phyloP scores from a whole-genome alignment of 1,140 invertebrate genomes.

The Orius insidiosus region DNA sequence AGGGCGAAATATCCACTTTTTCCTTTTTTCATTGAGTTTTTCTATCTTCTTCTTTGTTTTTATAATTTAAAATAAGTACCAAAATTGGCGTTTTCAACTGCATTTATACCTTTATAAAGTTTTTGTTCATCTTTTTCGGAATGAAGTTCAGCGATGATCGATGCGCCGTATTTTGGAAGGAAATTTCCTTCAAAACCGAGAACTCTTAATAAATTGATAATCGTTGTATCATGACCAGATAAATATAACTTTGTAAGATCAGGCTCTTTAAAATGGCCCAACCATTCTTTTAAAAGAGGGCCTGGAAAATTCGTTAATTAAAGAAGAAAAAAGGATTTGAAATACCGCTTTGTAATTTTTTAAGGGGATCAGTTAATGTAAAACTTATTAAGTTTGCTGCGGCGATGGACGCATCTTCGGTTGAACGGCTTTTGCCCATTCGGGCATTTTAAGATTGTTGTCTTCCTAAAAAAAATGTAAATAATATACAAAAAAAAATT shows the following conservation, averaged over 20 bases:
- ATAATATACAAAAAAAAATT: too few relatives aligned
- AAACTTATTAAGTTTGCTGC: slow-evolving; percentile 38
- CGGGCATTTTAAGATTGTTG: slow-evolving; percentile 46
- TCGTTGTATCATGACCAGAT: slow-evolving; percentile 52
- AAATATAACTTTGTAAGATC: slow-evolving; percentile 37
- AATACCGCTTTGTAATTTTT: slow-evolving; percentile 44
- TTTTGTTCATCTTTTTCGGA: too few relatives aligned
- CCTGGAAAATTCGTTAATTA: slow-evolving; percentile 18
- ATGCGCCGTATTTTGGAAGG: slow-evolving; percentile 50
- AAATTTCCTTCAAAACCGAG: slow-evolving; percentile 43
- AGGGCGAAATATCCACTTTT: too few relatives aligned
- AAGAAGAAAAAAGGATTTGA: slow-evolving; percentile 7
- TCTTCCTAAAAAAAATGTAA: slow-evolving; percentile 30
- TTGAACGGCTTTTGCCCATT: slow-evolving; percentile 54
- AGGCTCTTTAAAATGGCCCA: slow-evolving; percentile 25
- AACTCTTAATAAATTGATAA: slow-evolving; percentile 48
- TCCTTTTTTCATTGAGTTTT: too few relatives aligned
- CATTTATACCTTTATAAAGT: too few relatives aligned
- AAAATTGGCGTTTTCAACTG: too few relatives aligned
- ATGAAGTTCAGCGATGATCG: slow-evolving; percentile 45
- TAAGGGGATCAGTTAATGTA: slow-evolving; percentile 48
- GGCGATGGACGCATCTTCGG: slow-evolving; percentile 43
- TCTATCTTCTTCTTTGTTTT: too few relatives aligned
- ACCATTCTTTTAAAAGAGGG: slow-evolving; percentile 27
- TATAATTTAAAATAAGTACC: too few relatives aligned